Percentiles rank a stretch among this genome's conserved stretches.
Evolutionary conservation across 2,797 vertebrate species (phyloP).

Genomic region (Acipenser ruthenus): DNA sequence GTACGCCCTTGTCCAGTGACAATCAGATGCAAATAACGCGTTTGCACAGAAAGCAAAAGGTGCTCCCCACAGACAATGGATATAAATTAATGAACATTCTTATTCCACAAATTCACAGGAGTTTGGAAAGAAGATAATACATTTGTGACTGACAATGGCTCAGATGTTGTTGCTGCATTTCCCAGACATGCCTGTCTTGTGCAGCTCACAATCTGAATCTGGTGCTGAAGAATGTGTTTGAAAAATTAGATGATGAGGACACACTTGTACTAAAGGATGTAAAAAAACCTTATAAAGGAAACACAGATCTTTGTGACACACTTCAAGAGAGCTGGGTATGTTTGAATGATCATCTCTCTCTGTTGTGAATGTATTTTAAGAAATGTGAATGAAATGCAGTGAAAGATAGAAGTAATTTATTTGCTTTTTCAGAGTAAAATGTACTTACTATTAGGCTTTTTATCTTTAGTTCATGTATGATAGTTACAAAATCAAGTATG

Average conservation of each 20-base stretch:
- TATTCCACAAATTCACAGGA: neutral
- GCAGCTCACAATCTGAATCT: constrained; percentile 1
- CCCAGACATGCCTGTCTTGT: neutral
- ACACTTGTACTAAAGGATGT: neutral
- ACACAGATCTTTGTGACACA: constrained; percentile 14
- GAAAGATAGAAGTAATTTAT: neutral
- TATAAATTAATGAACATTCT: too few species aligned
- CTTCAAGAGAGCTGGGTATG: constrained; percentile 13
- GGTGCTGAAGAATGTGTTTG: constrained; percentile 6
- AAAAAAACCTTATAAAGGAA: constrained; percentile 4
- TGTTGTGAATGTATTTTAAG: constrained; percentile 1
- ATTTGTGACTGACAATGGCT: neutral
- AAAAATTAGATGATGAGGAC: constrained; percentile 9
- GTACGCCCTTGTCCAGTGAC: too few species aligned
- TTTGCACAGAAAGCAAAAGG: too few species aligned
- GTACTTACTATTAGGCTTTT: neutral
- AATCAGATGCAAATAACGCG: too few species aligned
- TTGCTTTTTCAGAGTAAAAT: neutral
- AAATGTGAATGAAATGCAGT: neutral
- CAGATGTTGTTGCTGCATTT: neutral
- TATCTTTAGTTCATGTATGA: neutral
- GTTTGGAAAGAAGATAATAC: neutral
- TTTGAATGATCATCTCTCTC: neutral
- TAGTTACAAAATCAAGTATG: neutral
- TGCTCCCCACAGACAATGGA: too few species aligned